Base-by-base conservation (phyloP, 2,888 invertebrate genomes). In the Galerucella nymphaeae region DNA sequence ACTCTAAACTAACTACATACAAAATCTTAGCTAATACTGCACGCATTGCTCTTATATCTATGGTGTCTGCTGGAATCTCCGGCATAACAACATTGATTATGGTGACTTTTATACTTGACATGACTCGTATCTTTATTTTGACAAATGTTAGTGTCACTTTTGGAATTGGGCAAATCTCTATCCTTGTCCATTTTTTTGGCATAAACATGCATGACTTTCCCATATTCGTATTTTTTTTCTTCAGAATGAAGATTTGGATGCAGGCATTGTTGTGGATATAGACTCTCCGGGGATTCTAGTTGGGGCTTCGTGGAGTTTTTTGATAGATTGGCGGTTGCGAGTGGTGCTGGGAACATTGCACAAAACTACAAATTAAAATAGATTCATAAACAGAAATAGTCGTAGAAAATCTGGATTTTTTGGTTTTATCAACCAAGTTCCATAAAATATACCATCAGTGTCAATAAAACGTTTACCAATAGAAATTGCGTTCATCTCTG, bases 11-110 rank as follows among this genome's bases (percentile, higher is more conserved):
- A 38, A 38, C 11, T 59, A 41, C 30, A 14, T 59, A 38, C 30
- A 59, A 38, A 48, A 48, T 38, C 20, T 20, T 63, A 69, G 57
- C 69, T 69, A 55, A 69, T 55, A 41, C 38, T 69, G 80, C 89
- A 89, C 30, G 86, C 85, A 76, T 87, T 88, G 71, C 85, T 86
- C 59, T 87, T 87, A 79, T 87, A 85, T 62, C 86, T 84, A 58
- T 84, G 82, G 57, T 84, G 82, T 78, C 87, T 88, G 18, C 53
- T 16, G 16, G 69, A 62, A 16, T 59, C 59, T 2, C 62, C 66
- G 16, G 45, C 38, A 10, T 16, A 45, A 66, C 89, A 89, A 73
- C 89, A 89, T 53, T 88, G 89, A 69, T 88, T 87, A 57, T 86
- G 75, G 66, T 82, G 82, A 77, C 83, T 83, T 59, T 79, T 79